These are phyloP conservation scores for Troides oblongomaculatus DNA, from an alignment of 2,888 invertebrate genomes.

Conservation along the genomic window DNA sequence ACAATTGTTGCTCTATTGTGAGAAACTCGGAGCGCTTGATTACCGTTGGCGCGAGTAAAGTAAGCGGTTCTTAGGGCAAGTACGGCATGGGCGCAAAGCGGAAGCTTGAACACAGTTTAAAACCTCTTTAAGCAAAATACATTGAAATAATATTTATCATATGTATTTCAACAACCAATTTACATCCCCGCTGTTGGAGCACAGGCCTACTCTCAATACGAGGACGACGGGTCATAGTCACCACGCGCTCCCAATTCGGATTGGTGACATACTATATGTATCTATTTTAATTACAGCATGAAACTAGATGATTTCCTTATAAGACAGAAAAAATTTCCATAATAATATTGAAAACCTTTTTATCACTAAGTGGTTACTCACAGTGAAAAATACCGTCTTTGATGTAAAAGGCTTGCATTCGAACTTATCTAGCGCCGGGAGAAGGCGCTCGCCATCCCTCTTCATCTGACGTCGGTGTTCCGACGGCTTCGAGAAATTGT, in stretches of 20 bases:
- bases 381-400: slow-evolving; percentile 30
- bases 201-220: no score
- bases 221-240: no score
- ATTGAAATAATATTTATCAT: no score
- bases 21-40: slow-evolving; percentile 36
- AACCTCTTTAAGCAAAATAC: neutral
- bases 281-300: neutral
- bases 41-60: slow-evolving; percentile 53
- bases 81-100: slow-evolving; percentile 29
- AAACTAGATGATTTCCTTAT: neutral
- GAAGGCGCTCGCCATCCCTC: slow-evolving; percentile 34
- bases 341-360: slow-evolving; percentile 11
- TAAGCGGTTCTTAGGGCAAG: slow-evolving; percentile 48
- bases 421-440: slow-evolving; percentile 31
- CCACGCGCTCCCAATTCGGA: no score
- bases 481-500: slow-evolving; percentile 29
- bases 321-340: neutral
- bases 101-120: slow-evolving; percentile 4
- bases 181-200: no score
- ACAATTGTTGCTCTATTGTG: slow-evolving; percentile 10
- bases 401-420: slow-evolving; percentile 27
- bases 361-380: slow-evolving; percentile 11
- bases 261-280: no score
- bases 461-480: slow-evolving; percentile 33
- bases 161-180: no score